Evolutionary conservation across 2,113 vertebrate genomes (phyloP).

Genomic region (Sinocyclocheilus rhinocerous): DNA sequence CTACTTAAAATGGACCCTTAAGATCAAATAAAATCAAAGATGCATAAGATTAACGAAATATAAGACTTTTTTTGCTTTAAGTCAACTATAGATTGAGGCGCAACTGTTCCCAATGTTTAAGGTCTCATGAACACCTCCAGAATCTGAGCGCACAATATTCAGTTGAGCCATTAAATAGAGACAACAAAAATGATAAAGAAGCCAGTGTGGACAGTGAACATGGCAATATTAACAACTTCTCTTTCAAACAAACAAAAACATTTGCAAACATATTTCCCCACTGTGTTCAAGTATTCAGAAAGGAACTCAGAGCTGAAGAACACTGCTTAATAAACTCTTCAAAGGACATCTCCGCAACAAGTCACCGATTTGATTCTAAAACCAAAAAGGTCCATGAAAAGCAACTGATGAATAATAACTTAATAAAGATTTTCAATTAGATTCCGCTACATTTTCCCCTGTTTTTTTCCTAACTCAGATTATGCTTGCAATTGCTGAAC

Average conservation of each 20-base stretch:
- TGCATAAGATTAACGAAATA: background rate
- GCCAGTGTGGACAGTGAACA: conserved; percentile 21
- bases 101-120: conserved; percentile 23
- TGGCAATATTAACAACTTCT: background rate
- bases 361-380: background rate
- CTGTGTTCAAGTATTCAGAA: conserved; percentile 63
- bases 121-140: background rate
- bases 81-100: background rate
- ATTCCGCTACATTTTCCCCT: conserved; percentile 3
- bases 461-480: background rate
- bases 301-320: conserved; percentile 61
- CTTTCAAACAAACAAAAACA: conserved; percentile 26
- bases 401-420: background rate
- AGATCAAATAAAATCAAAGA: background rate
- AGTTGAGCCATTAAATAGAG: background rate
- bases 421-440: background rate
- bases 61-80: background rate
- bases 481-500: background rate
- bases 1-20: conserved; percentile 5
- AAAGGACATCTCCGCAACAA: conserved; percentile 13
- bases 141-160: background rate
- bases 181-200: background rate
- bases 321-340: conserved; percentile 30
- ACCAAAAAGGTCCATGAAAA: background rate
- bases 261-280: conserved; percentile 16